These are phyloP conservation scores for Etheostoma nigrum DNA, from an alignment of 2,797 vertebrate genomes.

Conservation along the genomic window DNA sequence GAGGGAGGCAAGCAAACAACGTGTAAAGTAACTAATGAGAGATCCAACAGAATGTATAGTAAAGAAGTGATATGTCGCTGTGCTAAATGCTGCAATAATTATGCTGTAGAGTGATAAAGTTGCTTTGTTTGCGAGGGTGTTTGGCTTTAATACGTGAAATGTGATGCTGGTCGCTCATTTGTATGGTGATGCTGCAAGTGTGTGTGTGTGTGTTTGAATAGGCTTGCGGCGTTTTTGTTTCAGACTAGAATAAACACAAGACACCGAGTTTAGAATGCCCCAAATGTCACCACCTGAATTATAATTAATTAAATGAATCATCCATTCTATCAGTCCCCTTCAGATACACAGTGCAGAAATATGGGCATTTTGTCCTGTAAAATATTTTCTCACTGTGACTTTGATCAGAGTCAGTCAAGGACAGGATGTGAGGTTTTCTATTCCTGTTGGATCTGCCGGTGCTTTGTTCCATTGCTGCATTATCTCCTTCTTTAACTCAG, in stretches of 20 bases:
- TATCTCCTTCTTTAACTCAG: conserved; percentile 54
- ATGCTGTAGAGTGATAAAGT: conserved; percentile 23
- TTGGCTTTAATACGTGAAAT: conserved; percentile 41
- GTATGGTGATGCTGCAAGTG: conserved; percentile 3
- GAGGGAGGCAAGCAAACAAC: neutral
- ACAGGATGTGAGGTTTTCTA: conserved; percentile 49
- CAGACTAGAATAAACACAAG: conserved; percentile 37
- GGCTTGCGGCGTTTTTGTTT: conserved; percentile 21
- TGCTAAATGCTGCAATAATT: conserved; percentile 48
- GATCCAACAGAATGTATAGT: conserved; percentile 2
- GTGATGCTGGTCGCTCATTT: conserved; percentile 32
- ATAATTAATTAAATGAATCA: conserved; percentile 63
- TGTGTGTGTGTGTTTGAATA: conserved; percentile 15
- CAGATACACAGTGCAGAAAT: conserved; percentile 39
- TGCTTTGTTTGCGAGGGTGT: conserved; percentile 28
- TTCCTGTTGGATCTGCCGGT: conserved; percentile 43
- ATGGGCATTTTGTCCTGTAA: conserved; percentile 49
- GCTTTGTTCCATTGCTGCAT: conserved; percentile 56
- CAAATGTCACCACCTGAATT: conserved; percentile 62
- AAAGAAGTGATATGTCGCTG: conserved; percentile 21
- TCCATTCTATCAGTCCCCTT: conserved; percentile 48
- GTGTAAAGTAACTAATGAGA: conserved; percentile 17
- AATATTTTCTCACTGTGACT: conserved; percentile 19
- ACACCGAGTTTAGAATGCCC: conserved; percentile 51
- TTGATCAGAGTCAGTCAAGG: conserved; percentile 63